Conservation (phyloP, 2,888 invertebrate genomes). For the Chydorus sphaericus region DNA sequence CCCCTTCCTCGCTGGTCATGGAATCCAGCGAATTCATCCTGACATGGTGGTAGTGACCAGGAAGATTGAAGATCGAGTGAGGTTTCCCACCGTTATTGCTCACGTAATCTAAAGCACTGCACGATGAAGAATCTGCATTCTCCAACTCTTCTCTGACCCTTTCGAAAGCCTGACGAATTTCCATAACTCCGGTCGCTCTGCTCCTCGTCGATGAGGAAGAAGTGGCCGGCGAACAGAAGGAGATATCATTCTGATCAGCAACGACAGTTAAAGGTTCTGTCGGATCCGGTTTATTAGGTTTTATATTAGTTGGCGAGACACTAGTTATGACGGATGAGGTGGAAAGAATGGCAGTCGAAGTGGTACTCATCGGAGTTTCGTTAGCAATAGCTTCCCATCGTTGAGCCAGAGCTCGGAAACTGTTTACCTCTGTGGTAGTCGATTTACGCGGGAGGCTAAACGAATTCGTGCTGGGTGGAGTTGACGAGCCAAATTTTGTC, state of each 20-base stretch:
- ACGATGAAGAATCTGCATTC: constrained; percentile 14
- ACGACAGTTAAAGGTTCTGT: no score
- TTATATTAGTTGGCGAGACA: background rate
- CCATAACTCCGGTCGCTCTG: background rate
- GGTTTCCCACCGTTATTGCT: no score
- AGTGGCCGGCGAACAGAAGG: background rate
- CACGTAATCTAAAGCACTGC: constrained; percentile 13
- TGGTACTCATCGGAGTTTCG: constrained; percentile 17
- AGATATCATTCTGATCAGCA: background rate
- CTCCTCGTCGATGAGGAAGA: background rate
- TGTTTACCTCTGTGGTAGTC: constrained; percentile 20
- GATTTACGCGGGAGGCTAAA: background rate
- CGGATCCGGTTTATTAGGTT: background rate
- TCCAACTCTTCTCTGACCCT: constrained; percentile 25
- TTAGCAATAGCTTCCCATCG: constrained; percentile 27
- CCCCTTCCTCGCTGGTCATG: constrained; percentile 37
- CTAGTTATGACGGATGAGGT: background rate
- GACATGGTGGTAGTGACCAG: constrained; percentile 24
- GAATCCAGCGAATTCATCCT: constrained; percentile 40
- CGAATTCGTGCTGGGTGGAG: background rate
- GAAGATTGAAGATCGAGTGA: background rate
- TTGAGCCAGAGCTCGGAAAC: constrained; percentile 27
- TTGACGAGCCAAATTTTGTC: no score
- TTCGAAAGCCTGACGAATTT: constrained; percentile 39
- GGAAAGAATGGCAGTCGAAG: constrained; percentile 5